Evolutionary conservation across 2,113 vertebrate genomes (phyloP).

Genomic region (Enhydra lutris): DNA sequence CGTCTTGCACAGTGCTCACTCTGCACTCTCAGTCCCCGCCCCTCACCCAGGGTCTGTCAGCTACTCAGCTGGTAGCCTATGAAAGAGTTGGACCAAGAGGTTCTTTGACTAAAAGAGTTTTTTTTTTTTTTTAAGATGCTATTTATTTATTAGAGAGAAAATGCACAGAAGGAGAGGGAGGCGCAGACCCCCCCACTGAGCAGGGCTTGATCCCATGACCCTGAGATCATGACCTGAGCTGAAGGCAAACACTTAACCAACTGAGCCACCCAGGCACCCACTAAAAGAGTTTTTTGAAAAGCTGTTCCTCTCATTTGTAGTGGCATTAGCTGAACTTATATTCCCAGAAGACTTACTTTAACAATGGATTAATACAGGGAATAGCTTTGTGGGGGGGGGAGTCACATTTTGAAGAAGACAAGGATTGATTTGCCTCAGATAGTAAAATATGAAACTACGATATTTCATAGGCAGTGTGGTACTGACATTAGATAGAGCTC

Average conservation of each 20-base stretch:
- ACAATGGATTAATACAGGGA: background rate
- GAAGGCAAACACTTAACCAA: background rate
- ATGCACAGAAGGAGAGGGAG: background rate
- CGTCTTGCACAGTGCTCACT: background rate
- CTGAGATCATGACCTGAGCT: background rate
- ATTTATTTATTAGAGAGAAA: background rate
- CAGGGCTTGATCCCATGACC: background rate
- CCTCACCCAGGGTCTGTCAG: background rate
- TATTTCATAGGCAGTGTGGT: background rate
- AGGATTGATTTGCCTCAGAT: background rate
- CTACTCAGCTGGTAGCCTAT: background rate
- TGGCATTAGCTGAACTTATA: background rate
- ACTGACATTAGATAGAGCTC: background rate
- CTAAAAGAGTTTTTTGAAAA: background rate
- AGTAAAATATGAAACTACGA: background rate
- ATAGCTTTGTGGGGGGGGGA: background rate
- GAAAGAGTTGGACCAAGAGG: background rate
- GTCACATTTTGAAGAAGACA: background rate
- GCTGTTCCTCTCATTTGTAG: background rate
- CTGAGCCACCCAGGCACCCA: background rate
- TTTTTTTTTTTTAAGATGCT: background rate
- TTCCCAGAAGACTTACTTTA: background rate
- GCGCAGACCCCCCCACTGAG: too few species aligned
- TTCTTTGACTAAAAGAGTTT: background rate
- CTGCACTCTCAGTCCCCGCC: background rate